A percentile compares a stretch with the other conserved stretches of the same genome.
These are phyloP conservation scores for Aphis craccivora DNA, from an alignment of 1,140 invertebrate species.

Conservation along the genomic window DNA sequence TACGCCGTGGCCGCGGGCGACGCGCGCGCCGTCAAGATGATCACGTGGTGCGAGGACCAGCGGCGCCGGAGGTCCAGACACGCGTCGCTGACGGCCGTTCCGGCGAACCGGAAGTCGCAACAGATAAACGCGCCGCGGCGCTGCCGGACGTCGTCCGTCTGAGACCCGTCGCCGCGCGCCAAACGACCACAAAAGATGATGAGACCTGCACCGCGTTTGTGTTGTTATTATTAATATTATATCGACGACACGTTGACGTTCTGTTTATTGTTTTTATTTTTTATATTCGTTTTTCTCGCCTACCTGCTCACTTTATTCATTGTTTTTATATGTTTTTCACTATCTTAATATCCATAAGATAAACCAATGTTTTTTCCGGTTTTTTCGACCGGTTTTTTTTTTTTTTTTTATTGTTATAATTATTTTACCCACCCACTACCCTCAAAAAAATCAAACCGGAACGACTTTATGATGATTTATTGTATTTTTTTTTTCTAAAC, in stretches of 20 bases:
- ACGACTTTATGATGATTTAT: not conserved
- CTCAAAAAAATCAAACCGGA: not conserved
- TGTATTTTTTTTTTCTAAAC: too few species aligned
- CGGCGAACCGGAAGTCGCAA: not conserved
- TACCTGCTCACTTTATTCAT: not conserved
- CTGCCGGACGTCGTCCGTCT: slow-evolving; percentile 13
- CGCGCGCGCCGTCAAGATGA: slow-evolving; percentile 19
- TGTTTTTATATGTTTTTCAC: not conserved
- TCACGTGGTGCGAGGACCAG: not conserved
- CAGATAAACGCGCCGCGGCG: too few species aligned
- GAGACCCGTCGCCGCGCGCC: too few species aligned
- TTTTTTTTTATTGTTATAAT: not conserved
- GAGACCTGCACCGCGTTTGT: not conserved
- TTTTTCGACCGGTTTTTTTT: slow-evolving; percentile 4
- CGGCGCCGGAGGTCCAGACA: not conserved
- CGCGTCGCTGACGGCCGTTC: not conserved
- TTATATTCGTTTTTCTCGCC: not conserved
- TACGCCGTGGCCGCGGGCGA: slow-evolving; percentile 23
- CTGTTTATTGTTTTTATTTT: not conserved
- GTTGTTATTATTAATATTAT: not conserved
- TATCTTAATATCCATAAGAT: slow-evolving; percentile 40
- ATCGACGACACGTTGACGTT: not conserved
- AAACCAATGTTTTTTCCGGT: not conserved
- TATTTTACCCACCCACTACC: not conserved
- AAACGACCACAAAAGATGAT: not conserved